phyloP scores from a whole-genome alignment of 2,888 invertebrate genomes.

The Tyria jacobaeae region DNA sequence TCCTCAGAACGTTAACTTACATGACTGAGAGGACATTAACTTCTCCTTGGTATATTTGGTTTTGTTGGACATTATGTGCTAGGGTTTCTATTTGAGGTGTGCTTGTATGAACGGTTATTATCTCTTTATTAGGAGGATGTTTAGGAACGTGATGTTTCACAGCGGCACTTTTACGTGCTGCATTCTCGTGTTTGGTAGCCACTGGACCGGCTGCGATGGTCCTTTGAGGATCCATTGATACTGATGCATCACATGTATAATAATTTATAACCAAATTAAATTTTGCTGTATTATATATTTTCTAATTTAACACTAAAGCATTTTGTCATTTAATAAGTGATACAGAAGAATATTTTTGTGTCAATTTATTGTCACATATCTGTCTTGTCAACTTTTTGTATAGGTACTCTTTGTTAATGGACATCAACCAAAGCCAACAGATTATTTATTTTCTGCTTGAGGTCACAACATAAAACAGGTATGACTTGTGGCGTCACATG shows the following conservation, averaged over 20 bases:
- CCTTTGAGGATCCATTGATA: constrained; percentile 71
- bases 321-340: background rate
- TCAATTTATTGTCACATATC: background rate
- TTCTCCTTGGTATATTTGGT: constrained; percentile 74
- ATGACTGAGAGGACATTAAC: constrained; percentile 77
- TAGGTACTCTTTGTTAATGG: too few relatives aligned
- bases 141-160: constrained; percentile 56
- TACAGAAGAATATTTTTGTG: constrained; percentile 5
- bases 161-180: constrained; percentile 67
- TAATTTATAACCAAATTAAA: constrained; percentile 8
- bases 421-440: background rate
- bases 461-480: background rate
- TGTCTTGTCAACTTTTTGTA: constrained; percentile 5
- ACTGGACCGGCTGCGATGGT: constrained; percentile 69
- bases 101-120: constrained; percentile 71
- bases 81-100: constrained; percentile 70
- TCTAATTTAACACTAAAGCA: background rate
- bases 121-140: constrained; percentile 66
- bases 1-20: constrained; percentile 54
- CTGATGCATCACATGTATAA: background rate
- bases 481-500: background rate
- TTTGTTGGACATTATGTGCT: constrained; percentile 65
- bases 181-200: constrained; percentile 63
- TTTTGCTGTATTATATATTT: constrained; percentile 1
- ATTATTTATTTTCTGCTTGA: background rate